Evolutionary conservation across 2,113 vertebrate species (phyloP).

Genomic region (Haemorhous mexicanus): DNA sequence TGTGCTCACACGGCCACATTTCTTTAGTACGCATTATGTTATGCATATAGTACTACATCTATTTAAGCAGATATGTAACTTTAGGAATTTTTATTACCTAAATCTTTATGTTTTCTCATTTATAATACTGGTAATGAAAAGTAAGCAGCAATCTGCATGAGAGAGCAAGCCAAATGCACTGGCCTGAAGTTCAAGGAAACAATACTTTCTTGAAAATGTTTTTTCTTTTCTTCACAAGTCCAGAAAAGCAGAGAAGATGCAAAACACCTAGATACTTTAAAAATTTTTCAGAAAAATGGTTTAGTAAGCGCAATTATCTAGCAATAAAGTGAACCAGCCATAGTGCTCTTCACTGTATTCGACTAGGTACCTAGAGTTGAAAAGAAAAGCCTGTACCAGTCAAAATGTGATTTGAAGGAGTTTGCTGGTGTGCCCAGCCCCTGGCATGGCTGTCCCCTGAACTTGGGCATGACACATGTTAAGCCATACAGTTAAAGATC

Average conservation of each 20-base stretch:
- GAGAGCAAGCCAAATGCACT: background rate
- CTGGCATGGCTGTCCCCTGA: background rate
- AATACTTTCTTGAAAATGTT: background rate
- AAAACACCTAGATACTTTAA: background rate
- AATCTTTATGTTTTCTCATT: background rate
- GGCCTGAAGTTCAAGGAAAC: background rate
- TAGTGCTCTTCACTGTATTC: background rate
- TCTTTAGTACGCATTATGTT: background rate
- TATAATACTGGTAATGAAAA: background rate
- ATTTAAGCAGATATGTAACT: background rate
- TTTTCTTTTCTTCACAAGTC: background rate
- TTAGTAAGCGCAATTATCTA: background rate
- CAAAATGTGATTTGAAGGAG: background rate
- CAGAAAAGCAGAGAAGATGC: background rate
- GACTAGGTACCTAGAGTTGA: background rate
- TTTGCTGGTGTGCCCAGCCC: background rate
- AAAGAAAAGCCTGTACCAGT: background rate
- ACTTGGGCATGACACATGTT: fast-evolving
- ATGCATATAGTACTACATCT: background rate
- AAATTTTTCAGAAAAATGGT: background rate
- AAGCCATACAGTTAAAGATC: background rate
- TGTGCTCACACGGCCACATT: background rate
- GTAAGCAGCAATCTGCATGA: background rate
- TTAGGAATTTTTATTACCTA: background rate
- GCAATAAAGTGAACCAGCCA: background rate